phyloP scores from a whole-genome alignment of 2,797 vertebrate species.

The Meriones psammophilus region DNA sequence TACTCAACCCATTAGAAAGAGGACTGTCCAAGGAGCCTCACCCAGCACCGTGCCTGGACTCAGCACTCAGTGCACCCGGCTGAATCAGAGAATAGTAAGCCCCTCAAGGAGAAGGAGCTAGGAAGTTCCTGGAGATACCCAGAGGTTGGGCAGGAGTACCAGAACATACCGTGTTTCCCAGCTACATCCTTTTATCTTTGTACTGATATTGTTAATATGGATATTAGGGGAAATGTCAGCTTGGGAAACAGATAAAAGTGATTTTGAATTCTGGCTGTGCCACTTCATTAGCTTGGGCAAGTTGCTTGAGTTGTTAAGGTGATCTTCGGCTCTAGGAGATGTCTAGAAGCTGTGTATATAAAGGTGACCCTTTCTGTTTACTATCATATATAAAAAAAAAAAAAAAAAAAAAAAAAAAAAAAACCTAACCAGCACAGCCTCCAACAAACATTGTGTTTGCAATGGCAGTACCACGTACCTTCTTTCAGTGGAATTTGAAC shows the following conservation, averaged over 20 bases:
- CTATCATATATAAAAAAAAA: background rate
- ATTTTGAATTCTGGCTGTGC: slow-evolving; percentile 24
- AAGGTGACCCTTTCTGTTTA: background rate
- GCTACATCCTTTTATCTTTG: background rate
- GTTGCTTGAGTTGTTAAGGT: slow-evolving; percentile 1
- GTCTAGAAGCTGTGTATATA: background rate
- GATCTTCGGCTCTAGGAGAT: background rate
- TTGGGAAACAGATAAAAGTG: slow-evolving; percentile 19
- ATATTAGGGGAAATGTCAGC: background rate
- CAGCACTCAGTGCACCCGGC: background rate
- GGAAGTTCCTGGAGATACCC: background rate
- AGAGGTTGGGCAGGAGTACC: background rate
- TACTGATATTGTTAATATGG: background rate
- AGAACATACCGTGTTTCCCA: background rate
- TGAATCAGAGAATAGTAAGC: slow-evolving; percentile 10
- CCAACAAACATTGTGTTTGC: background rate
- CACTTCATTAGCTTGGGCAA: background rate
- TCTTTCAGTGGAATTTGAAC: background rate
- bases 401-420: too few relatives aligned
- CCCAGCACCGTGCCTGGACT: background rate
- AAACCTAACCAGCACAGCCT: background rate
- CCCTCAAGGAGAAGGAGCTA: background rate
- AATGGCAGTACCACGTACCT: fast-evolving
- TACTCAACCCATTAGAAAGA: background rate
- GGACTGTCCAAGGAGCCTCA: background rate